Percentiles rank a stretch among this genome's conserved stretches.
Evolutionary conservation across 1,140 invertebrate genomes (phyloP).

Genomic region (Lepidurus couesii): DNA sequence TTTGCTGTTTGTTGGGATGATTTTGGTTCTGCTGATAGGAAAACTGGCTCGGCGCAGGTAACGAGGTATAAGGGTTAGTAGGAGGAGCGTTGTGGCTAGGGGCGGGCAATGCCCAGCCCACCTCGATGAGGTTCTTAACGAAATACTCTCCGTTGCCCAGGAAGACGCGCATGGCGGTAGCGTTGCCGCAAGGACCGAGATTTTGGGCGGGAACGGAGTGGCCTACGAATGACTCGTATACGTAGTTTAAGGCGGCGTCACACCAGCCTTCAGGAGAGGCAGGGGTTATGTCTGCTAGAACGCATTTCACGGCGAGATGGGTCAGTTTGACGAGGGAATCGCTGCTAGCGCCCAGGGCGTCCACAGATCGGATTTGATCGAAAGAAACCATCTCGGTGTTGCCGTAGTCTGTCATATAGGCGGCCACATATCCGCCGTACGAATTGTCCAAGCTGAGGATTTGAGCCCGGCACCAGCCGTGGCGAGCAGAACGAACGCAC

Average conservation of each 20-base stretch:
- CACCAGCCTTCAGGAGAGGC: neutral
- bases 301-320: neutral
- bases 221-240: neutral
- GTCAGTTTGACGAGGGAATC: neutral
- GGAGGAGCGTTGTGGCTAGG: neutral
- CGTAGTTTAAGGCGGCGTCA: slow-evolving; percentile 13
- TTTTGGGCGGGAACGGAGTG: neutral
- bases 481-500: neutral
- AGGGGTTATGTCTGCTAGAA: neutral
- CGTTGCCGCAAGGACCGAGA: neutral
- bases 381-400: slow-evolving; percentile 44
- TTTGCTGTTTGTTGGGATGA: neutral
- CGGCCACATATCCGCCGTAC: neutral
- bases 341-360: neutral
- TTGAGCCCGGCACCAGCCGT: neutral
- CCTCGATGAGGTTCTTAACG: slow-evolving; percentile 19
- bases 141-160: neutral
- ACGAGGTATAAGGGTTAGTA: neutral
- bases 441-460: neutral
- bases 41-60: neutral
- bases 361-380: slow-evolving; percentile 36
- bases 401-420: slow-evolving; percentile 53
- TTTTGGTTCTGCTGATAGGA: neutral
- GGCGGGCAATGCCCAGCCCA: neutral
- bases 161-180: slow-evolving; percentile 20